Evolutionary conservation across 2,113 vertebrate genomes (phyloP), one percentile per base, ranked within the genome.

Genomic region (Centropristis striata): DNA sequence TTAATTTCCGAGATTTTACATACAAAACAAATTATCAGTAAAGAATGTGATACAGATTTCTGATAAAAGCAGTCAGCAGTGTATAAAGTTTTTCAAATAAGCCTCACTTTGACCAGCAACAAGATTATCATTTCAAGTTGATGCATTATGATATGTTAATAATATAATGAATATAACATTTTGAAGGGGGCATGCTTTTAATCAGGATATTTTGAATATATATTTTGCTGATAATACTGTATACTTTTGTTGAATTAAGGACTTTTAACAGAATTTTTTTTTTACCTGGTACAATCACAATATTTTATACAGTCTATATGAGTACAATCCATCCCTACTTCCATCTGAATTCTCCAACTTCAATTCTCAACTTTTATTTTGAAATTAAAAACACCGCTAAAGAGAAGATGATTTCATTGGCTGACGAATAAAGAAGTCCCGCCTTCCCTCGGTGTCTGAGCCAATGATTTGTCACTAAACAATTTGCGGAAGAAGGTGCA

Each of bases 311-410:
- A n/a, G n/a, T n/a, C n/a, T n/a, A n/a, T n/a, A n/a, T n/a, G n/a
- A n/a, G n/a, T n/a, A 39, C 5, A 39, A 14, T 32, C 16, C 20
- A 10, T 47, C 32, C 3, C 11, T 60, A 0, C 8, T 39, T 61
- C 37, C 15, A 15, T 1, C 50, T 32, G 11, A 36, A 6, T 39
- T 5, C 3, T 37, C 3, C 4, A 9, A 59, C 20, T 13, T 12
- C 13, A 12, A 42, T 4, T 42, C 18, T 16, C 5, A 11, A 42
- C 65, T 69, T 86, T 89, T 91, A 88, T 87, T 91, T 81, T 88
- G 84, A 83, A 90, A 84, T 39, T 1, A 46, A 13, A 64, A 27
- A 15, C 8, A 12, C 11, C 2, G 3, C 14, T 18, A 7, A 0
- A 3, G 11, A 4, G 4, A 54, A 15, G 14, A 49, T 36, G 1